Percentiles rank a stretch among this genome's conserved stretches.
Evolutionary conservation across 64 coral and sea anemone genomes (phyloP).

Genomic region (Platygyra sinensis): DNA sequence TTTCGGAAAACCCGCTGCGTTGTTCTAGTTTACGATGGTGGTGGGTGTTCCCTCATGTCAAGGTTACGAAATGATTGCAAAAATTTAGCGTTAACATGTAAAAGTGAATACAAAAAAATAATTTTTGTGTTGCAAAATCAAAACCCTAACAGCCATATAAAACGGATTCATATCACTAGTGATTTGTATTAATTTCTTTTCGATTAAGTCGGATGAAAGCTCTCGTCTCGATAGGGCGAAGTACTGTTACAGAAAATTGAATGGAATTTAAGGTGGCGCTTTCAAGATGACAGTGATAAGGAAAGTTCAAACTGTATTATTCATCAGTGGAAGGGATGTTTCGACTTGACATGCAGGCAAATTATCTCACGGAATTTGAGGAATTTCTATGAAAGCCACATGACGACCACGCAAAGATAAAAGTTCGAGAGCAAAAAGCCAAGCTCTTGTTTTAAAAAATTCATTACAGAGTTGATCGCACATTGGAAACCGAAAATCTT

Average conservation of each 20-base stretch:
- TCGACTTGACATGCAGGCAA: constrained; percentile 1
- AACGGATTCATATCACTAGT: no score
- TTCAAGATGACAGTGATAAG: background rate
- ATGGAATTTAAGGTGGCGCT: background rate
- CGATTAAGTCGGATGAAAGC: no score
- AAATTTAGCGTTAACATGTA: no score
- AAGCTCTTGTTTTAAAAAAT: background rate
- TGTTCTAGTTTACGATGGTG: no score
- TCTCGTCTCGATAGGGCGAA: no score
- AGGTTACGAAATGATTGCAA: no score
- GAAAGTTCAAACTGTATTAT: background rate
- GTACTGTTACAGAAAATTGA: background rate
- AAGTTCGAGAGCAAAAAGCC: background rate
- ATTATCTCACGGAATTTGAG: background rate
- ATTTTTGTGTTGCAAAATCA: no score
- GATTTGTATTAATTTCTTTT: no score
- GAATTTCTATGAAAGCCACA: background rate
- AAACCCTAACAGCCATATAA: no score
- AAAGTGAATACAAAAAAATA: no score
- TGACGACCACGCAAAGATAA: background rate
- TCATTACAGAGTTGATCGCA: background rate
- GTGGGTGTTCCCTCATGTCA: no score
- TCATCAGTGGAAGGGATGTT: background rate
- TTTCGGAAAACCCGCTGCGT: no score
- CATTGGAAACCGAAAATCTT: background rate